Conservation (phyloP, 2,113 vertebrate genomes). For the Pterocles orientalis region DNA sequence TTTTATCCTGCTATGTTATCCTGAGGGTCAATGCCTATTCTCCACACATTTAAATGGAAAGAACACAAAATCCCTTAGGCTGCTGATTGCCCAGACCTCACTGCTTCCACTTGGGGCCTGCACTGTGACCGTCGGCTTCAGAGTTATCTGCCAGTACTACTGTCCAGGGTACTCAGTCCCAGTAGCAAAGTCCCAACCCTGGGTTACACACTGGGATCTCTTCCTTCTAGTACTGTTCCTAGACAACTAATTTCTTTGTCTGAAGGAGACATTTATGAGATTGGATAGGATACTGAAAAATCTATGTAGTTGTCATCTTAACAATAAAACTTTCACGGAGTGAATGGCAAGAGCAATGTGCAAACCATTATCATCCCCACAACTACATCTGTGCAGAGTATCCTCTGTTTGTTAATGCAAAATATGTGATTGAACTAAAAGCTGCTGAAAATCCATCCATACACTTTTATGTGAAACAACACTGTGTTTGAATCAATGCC, state of each 20-base stretch:
- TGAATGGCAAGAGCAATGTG: neutral
- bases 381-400: neutral
- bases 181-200: neutral
- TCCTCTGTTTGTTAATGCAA: neutral
- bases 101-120: neutral
- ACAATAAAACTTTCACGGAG: neutral
- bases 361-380: neutral
- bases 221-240: neutral
- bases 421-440: neutral
- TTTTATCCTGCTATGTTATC: neutral
- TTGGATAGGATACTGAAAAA: neutral
- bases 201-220: neutral
- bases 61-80: neutral
- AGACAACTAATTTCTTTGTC: neutral
- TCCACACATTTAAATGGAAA: neutral
- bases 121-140: neutral
- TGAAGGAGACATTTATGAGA: neutral
- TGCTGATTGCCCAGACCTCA: neutral
- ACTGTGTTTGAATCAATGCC: neutral
- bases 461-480: neutral
- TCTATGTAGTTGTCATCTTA: neutral
- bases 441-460: neutral
- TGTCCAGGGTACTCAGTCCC: neutral
- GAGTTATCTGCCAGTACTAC: neutral
- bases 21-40: neutral